A percentile compares a stretch with the other conserved stretches of the same genome.
Conservation (phyloP, 2,113 vertebrate genomes). For the Halichoerus grypus region DNA sequence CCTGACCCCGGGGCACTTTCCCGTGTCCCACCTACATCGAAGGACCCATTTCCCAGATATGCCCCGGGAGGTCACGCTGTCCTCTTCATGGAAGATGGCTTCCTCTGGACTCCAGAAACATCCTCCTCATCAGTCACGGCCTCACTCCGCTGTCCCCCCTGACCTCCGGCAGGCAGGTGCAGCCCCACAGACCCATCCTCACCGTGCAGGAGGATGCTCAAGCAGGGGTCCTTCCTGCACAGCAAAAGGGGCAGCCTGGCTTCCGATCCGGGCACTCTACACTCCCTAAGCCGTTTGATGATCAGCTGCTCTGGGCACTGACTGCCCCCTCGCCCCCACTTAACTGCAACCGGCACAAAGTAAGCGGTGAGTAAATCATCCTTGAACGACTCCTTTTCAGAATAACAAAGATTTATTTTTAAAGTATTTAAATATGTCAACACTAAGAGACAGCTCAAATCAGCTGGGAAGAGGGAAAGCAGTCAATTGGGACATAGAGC, state of each 20-base stretch:
- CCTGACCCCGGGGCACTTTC: background rate
- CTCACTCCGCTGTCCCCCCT: background rate
- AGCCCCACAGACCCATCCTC: fast-evolving
- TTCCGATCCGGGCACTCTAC: background rate
- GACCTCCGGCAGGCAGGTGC: background rate
- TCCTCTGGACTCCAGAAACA: background rate
- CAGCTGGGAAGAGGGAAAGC: background rate
- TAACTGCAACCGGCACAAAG: background rate
- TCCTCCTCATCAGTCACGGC: background rate
- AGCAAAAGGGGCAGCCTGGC: too few relatives aligned
- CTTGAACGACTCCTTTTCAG: background rate
- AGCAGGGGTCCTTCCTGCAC: background rate
- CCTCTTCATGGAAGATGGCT: fast-evolving
- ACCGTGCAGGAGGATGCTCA: background rate
- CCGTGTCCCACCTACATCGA: too few relatives aligned
- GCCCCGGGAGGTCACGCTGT: background rate
- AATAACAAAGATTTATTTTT: background rate
- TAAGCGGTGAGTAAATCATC: background rate
- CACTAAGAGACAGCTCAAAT: background rate
- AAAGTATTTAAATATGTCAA: background rate
- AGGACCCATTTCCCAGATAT: background rate
- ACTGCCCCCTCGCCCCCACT: too few relatives aligned
- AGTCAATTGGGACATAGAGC: too few relatives aligned
- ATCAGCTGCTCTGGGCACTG: background rate
- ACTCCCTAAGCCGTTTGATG: too few relatives aligned